phyloP scores from a whole-genome alignment of 2,797 vertebrate genomes.

The Semotilus atromaculatus region DNA sequence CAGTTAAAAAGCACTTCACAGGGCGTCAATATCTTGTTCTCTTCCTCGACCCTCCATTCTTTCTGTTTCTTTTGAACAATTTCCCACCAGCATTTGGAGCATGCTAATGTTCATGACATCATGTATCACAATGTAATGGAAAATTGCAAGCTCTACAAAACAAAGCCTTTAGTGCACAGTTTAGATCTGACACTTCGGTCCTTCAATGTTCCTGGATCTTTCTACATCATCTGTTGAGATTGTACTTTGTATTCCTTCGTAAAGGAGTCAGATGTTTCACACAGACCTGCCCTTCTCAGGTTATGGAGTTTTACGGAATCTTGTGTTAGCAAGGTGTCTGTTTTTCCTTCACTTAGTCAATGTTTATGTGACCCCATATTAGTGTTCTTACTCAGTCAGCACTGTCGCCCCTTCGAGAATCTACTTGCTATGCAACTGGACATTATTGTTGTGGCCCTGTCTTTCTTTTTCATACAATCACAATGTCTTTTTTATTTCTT shows the following conservation, averaged over 20 bases:
- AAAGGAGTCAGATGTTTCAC: slow-evolving; percentile 57
- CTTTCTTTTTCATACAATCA: slow-evolving; percentile 76
- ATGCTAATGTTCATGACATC: slow-evolving; percentile 15
- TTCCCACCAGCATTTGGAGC: slow-evolving; percentile 6
- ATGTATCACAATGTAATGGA: slow-evolving; percentile 6
- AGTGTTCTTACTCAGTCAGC: slow-evolving; percentile 61
- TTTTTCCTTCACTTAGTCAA: slow-evolving; percentile 53
- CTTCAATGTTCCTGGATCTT: slow-evolving; percentile 2
- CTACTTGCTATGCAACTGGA: slow-evolving; percentile 82
- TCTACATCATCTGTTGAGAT: slow-evolving; percentile 5
- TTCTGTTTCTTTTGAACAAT: slow-evolving; percentile 11
- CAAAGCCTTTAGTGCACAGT: slow-evolving; percentile 9
- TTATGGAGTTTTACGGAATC: slow-evolving; percentile 71
- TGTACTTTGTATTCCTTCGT: slow-evolving; percentile 58
- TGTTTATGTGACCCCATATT: slow-evolving; percentile 41
- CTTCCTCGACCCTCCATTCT: background rate
- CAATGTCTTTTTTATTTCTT: slow-evolving; percentile 65
- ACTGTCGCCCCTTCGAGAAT: slow-evolving; percentile 65
- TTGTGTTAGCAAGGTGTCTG: slow-evolving; percentile 59
- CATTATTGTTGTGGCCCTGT: slow-evolving; percentile 72
- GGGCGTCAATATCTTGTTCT: slow-evolving; percentile 29
- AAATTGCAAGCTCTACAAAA: background rate
- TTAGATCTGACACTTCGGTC: background rate
- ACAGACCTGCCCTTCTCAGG: slow-evolving; percentile 74
- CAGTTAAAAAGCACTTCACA: slow-evolving; percentile 55